Evolutionary conservation across 2,113 vertebrate genomes (phyloP), one percentile per base, ranked within the genome.

Genomic region (Crotalus viridis): DNA sequence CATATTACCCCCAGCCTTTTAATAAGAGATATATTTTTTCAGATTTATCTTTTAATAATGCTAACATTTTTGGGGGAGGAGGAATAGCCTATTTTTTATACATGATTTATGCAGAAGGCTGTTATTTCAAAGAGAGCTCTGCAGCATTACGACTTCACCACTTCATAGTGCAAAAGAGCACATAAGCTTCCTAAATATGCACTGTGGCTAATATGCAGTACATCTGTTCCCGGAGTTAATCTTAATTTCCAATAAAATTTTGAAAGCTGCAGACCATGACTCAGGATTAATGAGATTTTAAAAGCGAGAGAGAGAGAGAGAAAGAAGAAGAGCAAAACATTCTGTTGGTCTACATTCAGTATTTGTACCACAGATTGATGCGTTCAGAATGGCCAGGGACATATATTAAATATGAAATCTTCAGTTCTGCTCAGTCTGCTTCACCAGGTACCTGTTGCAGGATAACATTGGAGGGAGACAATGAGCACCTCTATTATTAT

Each of bases 131-230:
- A 93, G 57, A 94, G 96, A 95, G 59, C 0, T 0, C 3, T 94
- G 2, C 6, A 94, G 4, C 10, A 26, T 48, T 86, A 85, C 93
- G 89, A 91, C n/a, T 59, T 93, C 56, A 91, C 39, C 2, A 81
- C 81, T 94, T 95, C 10, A 94, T 94, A 93, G 93, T 43, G 61
- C 10, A 88, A 91, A 33, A 81, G 64, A 22, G 6, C 52, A 88
- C 92, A 89, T 74, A 52, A 28, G 89, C 57, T 94, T 89, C 94
- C 61, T 91, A 96, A 95, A 93, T 89, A 92, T 1, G 57, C 64
- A 28, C 4, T 8, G 0, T 0, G 94, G 13, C 19, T 96, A 95
- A 96, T 10, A 91, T 85, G 93, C 9, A 91, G 26, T 46, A 64
- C 91, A 59, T 39, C 55, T 91, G 69, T 43, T 39, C 28, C n/a